Evolutionary conservation across 2,113 vertebrate species (phyloP).

Genomic region (Nesoenas mayeri): DNA sequence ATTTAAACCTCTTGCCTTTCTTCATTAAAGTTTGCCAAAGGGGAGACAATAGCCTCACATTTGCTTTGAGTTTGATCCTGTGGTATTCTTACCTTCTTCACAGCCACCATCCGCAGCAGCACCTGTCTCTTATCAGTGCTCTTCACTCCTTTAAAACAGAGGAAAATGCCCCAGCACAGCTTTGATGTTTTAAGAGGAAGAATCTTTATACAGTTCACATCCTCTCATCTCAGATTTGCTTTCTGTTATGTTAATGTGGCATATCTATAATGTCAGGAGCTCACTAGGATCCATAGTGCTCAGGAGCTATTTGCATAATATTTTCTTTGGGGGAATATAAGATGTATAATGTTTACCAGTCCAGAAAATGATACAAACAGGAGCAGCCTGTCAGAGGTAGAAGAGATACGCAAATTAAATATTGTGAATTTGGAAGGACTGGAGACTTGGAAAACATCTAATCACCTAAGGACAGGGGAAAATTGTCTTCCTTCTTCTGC

Average conservation of each 20-base stretch:
- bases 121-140: not conserved
- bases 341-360: not conserved
- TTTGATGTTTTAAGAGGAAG: not conserved
- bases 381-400: not conserved
- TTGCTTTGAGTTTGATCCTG: not conserved
- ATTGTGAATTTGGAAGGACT: not conserved
- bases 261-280: slow-evolving; percentile 18
- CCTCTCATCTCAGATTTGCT: not conserved
- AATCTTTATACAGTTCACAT: not conserved
- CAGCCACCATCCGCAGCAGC: not conserved
- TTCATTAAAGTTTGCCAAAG: not conserved
- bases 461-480: not conserved
- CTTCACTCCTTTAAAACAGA: not conserved
- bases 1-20: not conserved
- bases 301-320: slow-evolving; percentile 23
- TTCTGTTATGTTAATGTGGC: slow-evolving; percentile 22
- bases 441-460: not conserved
- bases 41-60: not conserved
- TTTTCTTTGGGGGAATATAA: not conserved
- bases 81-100: not conserved
- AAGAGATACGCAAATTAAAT: not conserved
- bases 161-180: not conserved
- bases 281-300: not conserved
- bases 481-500: not conserved
- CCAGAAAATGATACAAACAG: not conserved